Evolutionary conservation across 2,113 vertebrate species (phyloP).

Genomic region (Xiphorhynchus elegans): DNA sequence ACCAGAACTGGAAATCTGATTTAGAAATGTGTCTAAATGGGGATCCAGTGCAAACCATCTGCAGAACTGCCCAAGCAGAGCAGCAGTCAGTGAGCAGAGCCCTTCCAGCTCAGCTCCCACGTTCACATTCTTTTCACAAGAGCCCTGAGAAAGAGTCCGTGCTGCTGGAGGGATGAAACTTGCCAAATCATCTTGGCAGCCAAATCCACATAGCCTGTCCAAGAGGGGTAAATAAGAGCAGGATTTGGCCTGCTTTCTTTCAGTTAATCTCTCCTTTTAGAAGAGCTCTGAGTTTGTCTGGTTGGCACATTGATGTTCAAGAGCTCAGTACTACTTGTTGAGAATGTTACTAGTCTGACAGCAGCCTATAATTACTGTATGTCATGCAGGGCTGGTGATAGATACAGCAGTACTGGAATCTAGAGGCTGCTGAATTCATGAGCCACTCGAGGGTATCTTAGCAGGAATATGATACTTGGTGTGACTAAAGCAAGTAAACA

Average conservation of each 20-base stretch:
- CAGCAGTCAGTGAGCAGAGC: background rate
- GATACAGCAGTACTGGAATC: background rate
- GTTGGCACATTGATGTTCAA: background rate
- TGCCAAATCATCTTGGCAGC: background rate
- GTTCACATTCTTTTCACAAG: background rate
- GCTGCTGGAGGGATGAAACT: background rate
- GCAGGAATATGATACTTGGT: background rate
- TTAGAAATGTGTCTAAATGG: rapidly evolving
- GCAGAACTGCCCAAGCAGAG: background rate
- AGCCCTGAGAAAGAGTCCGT: rapidly evolving
- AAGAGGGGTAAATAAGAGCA: background rate
- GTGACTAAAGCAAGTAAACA: background rate
- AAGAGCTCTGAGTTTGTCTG: background rate
- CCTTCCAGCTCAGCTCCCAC: background rate
- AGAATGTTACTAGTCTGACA: background rate
- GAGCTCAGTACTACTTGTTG: background rate
- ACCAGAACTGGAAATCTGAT: background rate
- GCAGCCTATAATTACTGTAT: background rate
- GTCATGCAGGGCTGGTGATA: background rate
- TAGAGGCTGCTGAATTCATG: background rate
- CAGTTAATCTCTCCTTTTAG: background rate
- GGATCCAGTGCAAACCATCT: background rate
- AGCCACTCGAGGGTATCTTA: background rate
- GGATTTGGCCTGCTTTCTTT: background rate
- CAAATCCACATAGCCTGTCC: background rate